These are phyloP conservation scores for Pogoniulus pusillus DNA, from an alignment of 2,797 vertebrate species.

Conservation along the genomic window DNA sequence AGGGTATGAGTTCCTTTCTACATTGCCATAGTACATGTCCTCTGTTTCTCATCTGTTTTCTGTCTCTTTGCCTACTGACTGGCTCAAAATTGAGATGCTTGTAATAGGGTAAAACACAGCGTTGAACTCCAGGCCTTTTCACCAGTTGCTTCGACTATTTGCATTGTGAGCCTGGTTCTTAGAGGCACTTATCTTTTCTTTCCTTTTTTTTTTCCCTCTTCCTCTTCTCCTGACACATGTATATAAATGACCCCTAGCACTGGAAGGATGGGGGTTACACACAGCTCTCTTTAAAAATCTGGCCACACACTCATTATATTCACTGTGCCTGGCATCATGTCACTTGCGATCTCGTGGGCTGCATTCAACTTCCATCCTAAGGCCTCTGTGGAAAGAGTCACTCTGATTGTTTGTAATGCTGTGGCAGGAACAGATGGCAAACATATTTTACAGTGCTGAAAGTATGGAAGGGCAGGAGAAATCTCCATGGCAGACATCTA, in stretches of 20 bases:
- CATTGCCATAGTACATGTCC: neutral
- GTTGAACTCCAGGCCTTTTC: slow-evolving; percentile 37
- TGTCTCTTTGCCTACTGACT: neutral
- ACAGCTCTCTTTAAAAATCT: neutral
- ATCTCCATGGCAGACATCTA: slow-evolving; percentile 42
- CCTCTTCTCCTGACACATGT: slow-evolving; percentile 33
- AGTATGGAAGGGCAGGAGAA: slow-evolving; percentile 26
- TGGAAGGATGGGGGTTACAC: slow-evolving; percentile 25
- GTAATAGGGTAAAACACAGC: neutral
- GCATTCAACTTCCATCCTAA: slow-evolving; percentile 64
- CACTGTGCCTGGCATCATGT: slow-evolving; percentile 54
- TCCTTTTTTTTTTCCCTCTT: neutral
- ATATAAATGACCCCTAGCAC: slow-evolving; percentile 47
- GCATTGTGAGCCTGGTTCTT: neutral
- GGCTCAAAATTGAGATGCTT: slow-evolving; percentile 4
- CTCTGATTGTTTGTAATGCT: slow-evolving; percentile 36
- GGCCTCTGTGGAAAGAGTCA: slow-evolving; percentile 11
- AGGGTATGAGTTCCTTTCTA: neutral
- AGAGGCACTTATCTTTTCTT: slow-evolving; percentile 20
- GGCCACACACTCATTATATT: slow-evolving; percentile 48
- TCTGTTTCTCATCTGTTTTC: slow-evolving; percentile 12
- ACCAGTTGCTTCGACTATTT: slow-evolving; percentile 44
- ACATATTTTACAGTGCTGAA: slow-evolving; percentile 51
- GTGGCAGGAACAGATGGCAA: slow-evolving; percentile 68
- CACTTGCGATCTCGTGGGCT: slow-evolving; percentile 65